Base-by-base conservation (phyloP, 2,888 invertebrate genomes). In the Tenthredo distinguenda region DNA sequence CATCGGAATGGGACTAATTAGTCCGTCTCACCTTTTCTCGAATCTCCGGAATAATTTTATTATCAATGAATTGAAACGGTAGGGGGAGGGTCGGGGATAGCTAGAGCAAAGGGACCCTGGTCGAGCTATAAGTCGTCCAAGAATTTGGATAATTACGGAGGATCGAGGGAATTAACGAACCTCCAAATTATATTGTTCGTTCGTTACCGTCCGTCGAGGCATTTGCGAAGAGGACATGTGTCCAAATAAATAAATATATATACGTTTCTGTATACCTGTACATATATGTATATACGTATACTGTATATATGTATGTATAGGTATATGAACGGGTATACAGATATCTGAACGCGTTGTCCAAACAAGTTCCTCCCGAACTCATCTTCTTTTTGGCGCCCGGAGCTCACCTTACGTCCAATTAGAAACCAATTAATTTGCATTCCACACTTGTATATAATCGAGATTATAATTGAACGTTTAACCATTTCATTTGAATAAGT, bases 1-100 rank as follows among this genome's bases (percentile, higher is more conserved):
- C 91, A 91, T 92, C 91, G 87, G 90, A 87, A 90, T 89, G 90
- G 89, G 90, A 91, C 92, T 93, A 93, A 93, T 93, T 93, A 92
- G 92, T 92, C 90, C 91, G 91, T 91, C 90, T 71, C 68, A 68
- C 65, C 47, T 68, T 50, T 68, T 81, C 34, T 55, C 83, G 15
- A 47, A 68, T 83, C 68, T 68, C 43, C 21, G 50, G 68, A 71
- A 83, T 81, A 26, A 47, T 83, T 71, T 50, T n/a, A 65, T n/a
- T 68, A n/a, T 15, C 65, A 47, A 83, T 77, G 50, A 77, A 77
- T 77, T 50, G 55, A 34, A 55, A 77, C 12, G 31, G 9, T 31
- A 31, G 55, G 50, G 34, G 31, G 34, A 3, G 76, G 76, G 50
- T 34, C 2, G 15, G 21, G 40, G 37, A n/a, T 7, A 34, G 21